These are phyloP conservation scores for Sitta carolinensis DNA, from an alignment of 2,797 vertebrate species.

Conservation along the genomic window DNA sequence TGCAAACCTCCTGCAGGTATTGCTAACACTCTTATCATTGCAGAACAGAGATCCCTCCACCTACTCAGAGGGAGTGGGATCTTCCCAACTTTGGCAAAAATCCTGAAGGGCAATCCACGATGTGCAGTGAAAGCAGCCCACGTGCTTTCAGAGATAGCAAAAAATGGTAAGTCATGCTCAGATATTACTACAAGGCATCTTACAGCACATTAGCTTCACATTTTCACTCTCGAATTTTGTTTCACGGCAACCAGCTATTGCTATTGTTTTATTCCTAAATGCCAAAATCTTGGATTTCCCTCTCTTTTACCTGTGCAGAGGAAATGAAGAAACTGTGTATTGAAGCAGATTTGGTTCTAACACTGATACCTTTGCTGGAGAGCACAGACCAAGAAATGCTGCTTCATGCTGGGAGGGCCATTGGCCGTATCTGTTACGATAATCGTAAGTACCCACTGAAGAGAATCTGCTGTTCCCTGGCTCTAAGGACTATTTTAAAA, in stretches of 20 bases:
- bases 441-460: conserved; percentile 79
- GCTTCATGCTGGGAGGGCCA: conserved; percentile 86
- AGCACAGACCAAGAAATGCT: conserved; percentile 83
- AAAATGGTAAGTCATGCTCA: conserved; percentile 78
- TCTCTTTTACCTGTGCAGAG: conserved; percentile 67
- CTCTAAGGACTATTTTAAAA: background rate
- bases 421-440: conserved; percentile 89
- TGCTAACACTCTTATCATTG: conserved; percentile 30
- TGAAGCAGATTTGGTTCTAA: conserved; percentile 82
- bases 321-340: conserved; percentile 84
- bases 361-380: conserved; percentile 82
- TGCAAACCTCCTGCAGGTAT: background rate
- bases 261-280: background rate
- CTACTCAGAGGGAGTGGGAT: conserved; percentile 79
- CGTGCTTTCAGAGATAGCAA: conserved; percentile 85
- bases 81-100: conserved; percentile 77
- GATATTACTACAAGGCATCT: background rate
- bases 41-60: conserved; percentile 80
- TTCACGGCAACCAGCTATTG: background rate
- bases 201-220: background rate
- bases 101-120: conserved; percentile 73
- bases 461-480: background rate
- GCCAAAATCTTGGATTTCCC: background rate
- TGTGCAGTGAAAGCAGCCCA: conserved; percentile 82
- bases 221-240: background rate